These are phyloP conservation scores for Mycteria americana DNA, from an alignment of 2,797 vertebrate species.

Conservation along the genomic window DNA sequence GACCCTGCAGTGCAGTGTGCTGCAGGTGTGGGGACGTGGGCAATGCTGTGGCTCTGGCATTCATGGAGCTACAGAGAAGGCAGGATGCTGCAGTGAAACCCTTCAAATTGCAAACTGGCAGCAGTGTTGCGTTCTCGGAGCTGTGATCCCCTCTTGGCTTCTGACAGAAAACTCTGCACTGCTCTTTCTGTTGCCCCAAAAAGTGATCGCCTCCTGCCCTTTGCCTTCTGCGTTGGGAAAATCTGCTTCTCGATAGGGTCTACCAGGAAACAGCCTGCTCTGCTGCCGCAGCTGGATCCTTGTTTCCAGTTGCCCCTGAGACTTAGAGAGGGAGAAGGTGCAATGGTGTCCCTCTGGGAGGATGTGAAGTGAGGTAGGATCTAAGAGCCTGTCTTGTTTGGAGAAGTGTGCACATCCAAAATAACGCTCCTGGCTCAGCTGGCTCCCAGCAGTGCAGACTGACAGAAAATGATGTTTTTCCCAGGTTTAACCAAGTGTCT, in stretches of 20 bases:
- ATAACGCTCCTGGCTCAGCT: background rate
- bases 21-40: background rate
- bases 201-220: background rate
- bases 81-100: background rate
- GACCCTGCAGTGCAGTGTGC: slow-evolving; percentile 12
- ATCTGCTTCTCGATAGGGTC: background rate
- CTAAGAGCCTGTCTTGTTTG: background rate
- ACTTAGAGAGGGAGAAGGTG: background rate
- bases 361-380: background rate
- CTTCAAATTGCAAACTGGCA: background rate
- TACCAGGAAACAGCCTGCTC: background rate
- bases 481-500: background rate
- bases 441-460: background rate
- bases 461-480: background rate
- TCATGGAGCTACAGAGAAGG: background rate
- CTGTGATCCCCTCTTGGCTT: background rate
- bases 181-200: background rate
- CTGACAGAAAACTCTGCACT: background rate
- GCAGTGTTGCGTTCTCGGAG: accelerated
- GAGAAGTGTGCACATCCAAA: background rate
- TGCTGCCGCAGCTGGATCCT: background rate
- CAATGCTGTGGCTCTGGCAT: background rate
- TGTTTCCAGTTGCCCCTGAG: background rate
- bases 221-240: background rate
- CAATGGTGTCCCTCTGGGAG: background rate